These are phyloP conservation scores for Dryoscopus gambensis DNA, from an alignment of 2,113 vertebrate genomes.

Conservation along the genomic window DNA sequence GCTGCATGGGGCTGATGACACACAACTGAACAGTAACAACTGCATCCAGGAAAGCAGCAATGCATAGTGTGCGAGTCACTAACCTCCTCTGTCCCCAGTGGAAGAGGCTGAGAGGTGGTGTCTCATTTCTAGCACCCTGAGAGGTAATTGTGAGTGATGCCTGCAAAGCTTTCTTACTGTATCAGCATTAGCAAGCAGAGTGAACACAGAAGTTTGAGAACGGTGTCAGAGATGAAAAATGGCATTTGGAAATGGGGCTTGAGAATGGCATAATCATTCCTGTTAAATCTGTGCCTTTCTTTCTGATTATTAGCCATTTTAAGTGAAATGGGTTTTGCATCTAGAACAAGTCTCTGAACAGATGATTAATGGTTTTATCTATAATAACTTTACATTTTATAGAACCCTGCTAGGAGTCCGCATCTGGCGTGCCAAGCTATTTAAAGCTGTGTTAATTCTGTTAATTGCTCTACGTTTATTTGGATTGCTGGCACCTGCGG, in stretches of 20 bases:
- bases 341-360: slow-evolving; percentile 76
- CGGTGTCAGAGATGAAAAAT: not conserved
- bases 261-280: slow-evolving; percentile 20
- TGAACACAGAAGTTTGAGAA: not conserved
- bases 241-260: slow-evolving; percentile 52
- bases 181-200: not conserved
- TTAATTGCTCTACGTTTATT: slow-evolving; percentile 80
- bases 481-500: slow-evolving; percentile 78
- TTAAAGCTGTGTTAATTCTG: slow-evolving; percentile 83
- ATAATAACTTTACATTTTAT: slow-evolving; percentile 80
- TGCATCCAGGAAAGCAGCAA: not conserved
- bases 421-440: slow-evolving; percentile 81
- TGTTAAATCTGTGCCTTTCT: slow-evolving; percentile 59
- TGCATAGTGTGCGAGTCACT: rapidly evolving
- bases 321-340: slow-evolving; percentile 70
- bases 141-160: not conserved
- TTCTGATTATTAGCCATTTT: slow-evolving; percentile 73
- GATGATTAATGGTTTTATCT: slow-evolving; percentile 80
- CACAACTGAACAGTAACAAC: not conserved
- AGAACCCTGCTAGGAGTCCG: slow-evolving; percentile 71
- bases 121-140: not conserved
- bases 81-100: not conserved
- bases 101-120: not conserved
- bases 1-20: not conserved
- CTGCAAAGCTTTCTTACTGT: not conserved